Evolutionary conservation across 2,113 vertebrate genomes (phyloP).

Genomic region (Triplophysa siluroides): DNA sequence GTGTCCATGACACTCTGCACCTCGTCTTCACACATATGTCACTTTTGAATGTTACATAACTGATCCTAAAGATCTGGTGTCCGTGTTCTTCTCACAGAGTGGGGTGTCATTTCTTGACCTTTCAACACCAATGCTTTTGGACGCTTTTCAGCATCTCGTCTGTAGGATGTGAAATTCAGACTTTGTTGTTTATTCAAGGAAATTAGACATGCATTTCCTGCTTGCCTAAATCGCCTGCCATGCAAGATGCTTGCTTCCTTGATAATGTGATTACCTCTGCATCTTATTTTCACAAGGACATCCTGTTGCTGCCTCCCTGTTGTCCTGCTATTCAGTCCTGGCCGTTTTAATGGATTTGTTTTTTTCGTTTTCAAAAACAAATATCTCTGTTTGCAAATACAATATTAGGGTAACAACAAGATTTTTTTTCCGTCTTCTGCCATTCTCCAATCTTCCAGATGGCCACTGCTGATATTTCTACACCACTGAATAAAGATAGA

Average conservation of each 20-base stretch:
- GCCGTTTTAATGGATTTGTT: constrained; percentile 19
- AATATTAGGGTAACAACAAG: neutral
- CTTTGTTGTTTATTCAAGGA: constrained; percentile 32
- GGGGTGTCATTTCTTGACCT: neutral
- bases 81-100: neutral
- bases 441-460: constrained; percentile 17
- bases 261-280: constrained; percentile 52
- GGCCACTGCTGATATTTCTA: constrained; percentile 15
- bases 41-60: constrained; percentile 29
- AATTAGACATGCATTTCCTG: constrained; percentile 54
- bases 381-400: neutral
- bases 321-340: neutral
- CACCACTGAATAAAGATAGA: neutral
- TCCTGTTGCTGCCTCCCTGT: constrained; percentile 42
- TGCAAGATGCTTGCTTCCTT: constrained; percentile 51
- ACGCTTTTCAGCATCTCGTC: neutral
- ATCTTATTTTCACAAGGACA: constrained; percentile 45
- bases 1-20: constrained; percentile 4
- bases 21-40: constrained; percentile 11
- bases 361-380: neutral
- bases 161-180: neutral
- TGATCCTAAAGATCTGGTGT: constrained; percentile 7
- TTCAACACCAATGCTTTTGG: neutral
- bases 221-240: constrained; percentile 35
- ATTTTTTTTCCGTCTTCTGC: neutral